These are phyloP conservation scores for Blastobasis lacticolella DNA, from an alignment of 2,888 invertebrate species.

Conservation along the genomic window DNA sequence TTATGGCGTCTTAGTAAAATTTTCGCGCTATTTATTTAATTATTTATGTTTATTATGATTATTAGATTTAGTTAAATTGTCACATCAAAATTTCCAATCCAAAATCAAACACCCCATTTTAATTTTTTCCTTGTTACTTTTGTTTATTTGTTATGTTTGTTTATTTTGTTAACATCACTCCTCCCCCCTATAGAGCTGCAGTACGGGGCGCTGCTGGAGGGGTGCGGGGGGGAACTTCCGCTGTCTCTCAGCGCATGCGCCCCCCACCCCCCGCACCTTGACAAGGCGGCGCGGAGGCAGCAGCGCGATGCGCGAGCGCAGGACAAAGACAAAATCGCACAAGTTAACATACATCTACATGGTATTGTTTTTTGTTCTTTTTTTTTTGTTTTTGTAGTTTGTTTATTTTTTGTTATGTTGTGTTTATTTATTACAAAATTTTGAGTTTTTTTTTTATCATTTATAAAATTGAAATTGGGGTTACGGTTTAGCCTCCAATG, in stretches of 20 bases:
- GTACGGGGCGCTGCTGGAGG: constrained; percentile 69
- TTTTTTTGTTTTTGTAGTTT: constrained; percentile 18
- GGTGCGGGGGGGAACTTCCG: constrained; percentile 72
- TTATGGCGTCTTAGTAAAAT: too few relatives aligned
- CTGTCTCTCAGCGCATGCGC: constrained; percentile 63
- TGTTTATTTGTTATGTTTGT: constrained; percentile 26
- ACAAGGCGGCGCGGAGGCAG: constrained; percentile 73
- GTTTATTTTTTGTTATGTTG: constrained; percentile 10
- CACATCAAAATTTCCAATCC: too few relatives aligned
- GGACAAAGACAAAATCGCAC: constrained; percentile 82
- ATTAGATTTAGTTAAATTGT: too few relatives aligned
- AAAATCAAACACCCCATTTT: too few relatives aligned
- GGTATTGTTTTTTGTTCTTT: constrained; percentile 75
- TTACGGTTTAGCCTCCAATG: too few relatives aligned
- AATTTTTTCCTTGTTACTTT: constrained; percentile 17
- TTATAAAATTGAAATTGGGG: too few relatives aligned
- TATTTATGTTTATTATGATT: too few relatives aligned
- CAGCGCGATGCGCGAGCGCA: constrained; percentile 80
- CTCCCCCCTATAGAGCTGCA: constrained; percentile 68
- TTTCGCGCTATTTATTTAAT: too few relatives aligned
- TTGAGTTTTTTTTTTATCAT: too few relatives aligned
- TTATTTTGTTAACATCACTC: constrained; percentile 13
- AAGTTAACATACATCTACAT: constrained; percentile 88
- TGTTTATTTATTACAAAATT: constrained; percentile 2
- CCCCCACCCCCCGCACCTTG: constrained; percentile 68